phyloP scores from a whole-genome alignment of 2,113 vertebrate genomes.

The Dasyornis broadbenti region DNA sequence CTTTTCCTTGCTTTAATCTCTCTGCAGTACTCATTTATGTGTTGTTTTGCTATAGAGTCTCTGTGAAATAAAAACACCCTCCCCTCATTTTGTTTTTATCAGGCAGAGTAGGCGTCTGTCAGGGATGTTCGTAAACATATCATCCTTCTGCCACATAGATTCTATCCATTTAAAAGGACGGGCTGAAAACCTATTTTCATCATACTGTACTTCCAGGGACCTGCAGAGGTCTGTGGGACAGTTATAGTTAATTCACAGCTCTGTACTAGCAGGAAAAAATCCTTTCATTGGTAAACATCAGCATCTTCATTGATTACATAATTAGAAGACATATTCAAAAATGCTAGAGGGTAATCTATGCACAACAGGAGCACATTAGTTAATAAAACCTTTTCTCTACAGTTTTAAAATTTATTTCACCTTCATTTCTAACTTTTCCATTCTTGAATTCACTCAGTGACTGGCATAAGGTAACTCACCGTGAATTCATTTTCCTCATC shows the following conservation, averaged over 20 bases:
- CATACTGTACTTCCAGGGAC: not conserved
- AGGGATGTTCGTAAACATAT: not conserved
- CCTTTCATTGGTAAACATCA: not conserved
- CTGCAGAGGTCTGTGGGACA: not conserved
- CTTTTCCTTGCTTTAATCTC: not conserved
- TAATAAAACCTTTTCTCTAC: constrained; percentile 1
- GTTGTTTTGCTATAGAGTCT: not conserved
- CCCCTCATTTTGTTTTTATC: not conserved
- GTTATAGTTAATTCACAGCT: constrained; percentile 1
- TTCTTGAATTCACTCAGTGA: not conserved
- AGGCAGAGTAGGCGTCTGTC: not conserved
- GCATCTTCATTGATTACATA: constrained; percentile 43
- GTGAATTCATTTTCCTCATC: not conserved
- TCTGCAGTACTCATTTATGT: not conserved
- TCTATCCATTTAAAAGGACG: not conserved
- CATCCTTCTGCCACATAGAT: not conserved
- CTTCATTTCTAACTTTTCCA: not conserved
- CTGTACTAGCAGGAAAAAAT: not conserved
- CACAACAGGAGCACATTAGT: constrained; percentile 16
- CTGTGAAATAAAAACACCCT: not conserved
- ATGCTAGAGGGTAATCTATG: constrained; percentile 11
- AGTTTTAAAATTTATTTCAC: constrained; percentile 43
- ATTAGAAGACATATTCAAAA: constrained; percentile 37
- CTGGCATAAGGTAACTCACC: not conserved
- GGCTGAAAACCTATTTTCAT: not conserved